Evolutionary conservation across 2,113 vertebrate genomes (phyloP).

Genomic region (Syrrhaptes paradoxus): DNA sequence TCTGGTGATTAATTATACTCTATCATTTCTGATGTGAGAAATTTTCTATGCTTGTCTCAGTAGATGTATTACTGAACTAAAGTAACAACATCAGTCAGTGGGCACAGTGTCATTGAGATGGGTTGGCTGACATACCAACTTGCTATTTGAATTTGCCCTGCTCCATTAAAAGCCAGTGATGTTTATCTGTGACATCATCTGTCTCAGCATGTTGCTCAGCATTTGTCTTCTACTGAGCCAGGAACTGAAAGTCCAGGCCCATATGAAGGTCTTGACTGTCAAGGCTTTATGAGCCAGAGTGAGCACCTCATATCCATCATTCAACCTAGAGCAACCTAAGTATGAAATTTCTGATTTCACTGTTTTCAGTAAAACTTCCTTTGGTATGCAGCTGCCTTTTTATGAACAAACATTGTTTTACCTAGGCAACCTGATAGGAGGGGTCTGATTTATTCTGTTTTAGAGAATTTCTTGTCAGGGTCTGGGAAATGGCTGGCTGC

Average conservation of each 20-base stretch:
- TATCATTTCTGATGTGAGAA: background rate
- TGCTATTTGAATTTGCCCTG: background rate
- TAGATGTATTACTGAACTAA: background rate
- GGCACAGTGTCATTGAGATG: background rate
- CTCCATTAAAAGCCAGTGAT: background rate
- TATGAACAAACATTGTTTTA: background rate
- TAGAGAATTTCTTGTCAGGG: background rate
- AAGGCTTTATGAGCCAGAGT: background rate
- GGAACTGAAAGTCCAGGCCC: background rate
- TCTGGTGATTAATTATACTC: background rate
- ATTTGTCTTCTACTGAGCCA: background rate
- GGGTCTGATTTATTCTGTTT: background rate
- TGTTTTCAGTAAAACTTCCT: background rate
- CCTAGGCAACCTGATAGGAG: background rate
- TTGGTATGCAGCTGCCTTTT: background rate
- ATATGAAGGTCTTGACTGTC: accelerated
- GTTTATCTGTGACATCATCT: background rate
- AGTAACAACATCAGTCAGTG: background rate
- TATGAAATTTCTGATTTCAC: background rate
- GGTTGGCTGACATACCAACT: background rate
- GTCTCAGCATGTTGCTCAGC: background rate
- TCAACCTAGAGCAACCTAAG: background rate
- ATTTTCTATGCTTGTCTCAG: background rate
- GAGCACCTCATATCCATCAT: background rate
- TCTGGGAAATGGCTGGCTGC: background rate